phyloP scores from a whole-genome alignment of 92 coral and sea anemone genomes.

The Palythoa heliodiscus region DNA sequence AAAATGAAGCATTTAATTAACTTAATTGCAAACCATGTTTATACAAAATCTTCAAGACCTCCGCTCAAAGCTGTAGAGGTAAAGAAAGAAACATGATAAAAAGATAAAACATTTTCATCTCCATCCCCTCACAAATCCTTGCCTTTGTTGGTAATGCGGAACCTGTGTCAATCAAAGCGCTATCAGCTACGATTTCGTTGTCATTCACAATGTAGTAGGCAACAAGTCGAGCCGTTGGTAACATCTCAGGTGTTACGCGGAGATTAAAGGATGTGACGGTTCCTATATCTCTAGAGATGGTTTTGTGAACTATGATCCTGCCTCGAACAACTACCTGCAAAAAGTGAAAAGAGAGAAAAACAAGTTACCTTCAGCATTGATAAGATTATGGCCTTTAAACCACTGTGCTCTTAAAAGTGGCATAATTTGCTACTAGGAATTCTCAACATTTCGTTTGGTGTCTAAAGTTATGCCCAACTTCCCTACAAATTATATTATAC shows the following conservation, averaged over 20 bases:
- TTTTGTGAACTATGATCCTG: constrained; percentile 65
- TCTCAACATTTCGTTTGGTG: no score
- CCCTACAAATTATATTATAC: no score
- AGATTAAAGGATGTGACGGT: constrained; percentile 73
- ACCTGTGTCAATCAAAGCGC: constrained; percentile 63
- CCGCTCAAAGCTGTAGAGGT: no score
- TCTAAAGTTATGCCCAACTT: no score
- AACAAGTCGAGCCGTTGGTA: constrained; percentile 84
- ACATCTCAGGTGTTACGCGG: constrained; percentile 73
- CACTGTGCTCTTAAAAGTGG: background rate
- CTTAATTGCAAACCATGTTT: no score
- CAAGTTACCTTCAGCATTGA: background rate
- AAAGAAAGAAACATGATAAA: no score
- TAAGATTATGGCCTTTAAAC: no score
- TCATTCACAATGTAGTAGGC: constrained; percentile 63
- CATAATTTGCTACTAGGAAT: background rate
- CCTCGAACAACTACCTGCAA: constrained; percentile 80
- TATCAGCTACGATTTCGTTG: constrained; percentile 77
- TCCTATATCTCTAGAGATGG: constrained; percentile 62
- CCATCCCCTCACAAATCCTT: background rate
- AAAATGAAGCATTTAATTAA: no score
- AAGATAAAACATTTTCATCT: no score
- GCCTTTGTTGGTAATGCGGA: constrained; percentile 82
- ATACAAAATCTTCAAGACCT: no score
- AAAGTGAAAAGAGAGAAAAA: background rate